phyloP scores from a whole-genome alignment of 2,888 invertebrate species.

The Neoitamus cyanurus region DNA sequence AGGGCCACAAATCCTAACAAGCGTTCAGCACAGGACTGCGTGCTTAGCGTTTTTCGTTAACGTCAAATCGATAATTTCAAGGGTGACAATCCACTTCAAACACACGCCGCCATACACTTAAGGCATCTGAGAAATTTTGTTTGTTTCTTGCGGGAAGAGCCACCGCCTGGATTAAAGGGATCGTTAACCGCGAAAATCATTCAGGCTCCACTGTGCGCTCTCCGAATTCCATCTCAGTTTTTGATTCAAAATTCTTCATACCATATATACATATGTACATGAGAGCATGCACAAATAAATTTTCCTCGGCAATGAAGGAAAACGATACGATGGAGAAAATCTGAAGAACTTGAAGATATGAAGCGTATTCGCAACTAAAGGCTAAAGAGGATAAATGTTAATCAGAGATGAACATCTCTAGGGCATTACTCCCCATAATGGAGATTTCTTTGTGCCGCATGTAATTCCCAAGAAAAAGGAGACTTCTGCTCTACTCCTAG shows the following conservation, averaged over 20 bases:
- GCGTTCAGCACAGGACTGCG: constrained; percentile 17
- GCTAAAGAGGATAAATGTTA: not conserved
- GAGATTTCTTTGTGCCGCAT: not conserved
- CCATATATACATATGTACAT: no score
- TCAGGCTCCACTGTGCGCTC: not conserved
- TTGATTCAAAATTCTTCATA: not conserved
- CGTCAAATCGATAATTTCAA: constrained; percentile 45
- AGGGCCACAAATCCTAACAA: not conserved
- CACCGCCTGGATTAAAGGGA: not conserved
- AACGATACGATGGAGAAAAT: not conserved
- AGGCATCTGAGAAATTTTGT: not conserved
- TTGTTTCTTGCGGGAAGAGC: not conserved
- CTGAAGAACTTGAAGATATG: not conserved
- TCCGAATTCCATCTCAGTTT: not conserved
- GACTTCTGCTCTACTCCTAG: not conserved
- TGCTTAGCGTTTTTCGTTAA: constrained; percentile 41
- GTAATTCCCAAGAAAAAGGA: not conserved
- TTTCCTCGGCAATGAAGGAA: not conserved
- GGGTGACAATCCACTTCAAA: constrained; percentile 26
- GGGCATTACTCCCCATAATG: not conserved
- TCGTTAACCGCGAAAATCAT: not conserved
- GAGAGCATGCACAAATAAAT: not conserved
- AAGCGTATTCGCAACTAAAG: not conserved
- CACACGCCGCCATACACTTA: not conserved
- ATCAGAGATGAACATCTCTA: not conserved